Evolutionary conservation across 1,140 invertebrate species (phyloP), one percentile per base, ranked within the genome.

Genomic region (Rhyzopertha dominica): DNA sequence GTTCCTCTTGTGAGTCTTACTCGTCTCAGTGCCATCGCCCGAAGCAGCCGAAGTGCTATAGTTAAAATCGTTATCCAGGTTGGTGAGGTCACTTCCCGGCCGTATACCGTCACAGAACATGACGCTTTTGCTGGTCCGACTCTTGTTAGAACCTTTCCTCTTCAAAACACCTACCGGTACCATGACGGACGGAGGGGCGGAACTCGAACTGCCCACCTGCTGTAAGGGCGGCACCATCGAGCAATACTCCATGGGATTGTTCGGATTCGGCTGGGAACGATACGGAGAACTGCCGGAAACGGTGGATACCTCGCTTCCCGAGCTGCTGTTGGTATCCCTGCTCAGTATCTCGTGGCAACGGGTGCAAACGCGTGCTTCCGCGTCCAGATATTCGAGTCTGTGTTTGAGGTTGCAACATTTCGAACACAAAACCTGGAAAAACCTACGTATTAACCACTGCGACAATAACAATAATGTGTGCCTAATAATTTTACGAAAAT

Each of bases 21-120:
- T 53, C 0, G 60, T 57, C 0, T 28, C 47, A 52, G 1, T 59
- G 56, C 4, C n/a, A n/a, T n/a, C n/a, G n/a, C n/a, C n/a, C n/a
- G n/a, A n/a, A n/a, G n/a, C n/a, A n/a, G n/a, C n/a, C n/a, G n/a
- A n/a, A n/a, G n/a, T n/a, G n/a, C n/a, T 51, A 34, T 63, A 66
- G 35, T 61, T 59, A 41, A 66, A 66, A 49, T 66, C 59, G 18
- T 53, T 57, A 64, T 82, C 84, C 40, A 85, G 69, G 63, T 90
- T 87, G 42, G 87, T 87, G 49, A 92, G 73, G 71, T 93, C 90
- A 61, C 87, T 90, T 46, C 90, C 90, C 43, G 90, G 90, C 53
- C 89, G 76, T 64, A 94, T 91, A 51, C 90, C 90, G 71, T 93
- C 90, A 59, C 87, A 91, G 66, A 94, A 94, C 75, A 93, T 91